Evolutionary conservation across 2,888 invertebrate genomes (phyloP).

Genomic region (Bruchidius siliquastri): DNA sequence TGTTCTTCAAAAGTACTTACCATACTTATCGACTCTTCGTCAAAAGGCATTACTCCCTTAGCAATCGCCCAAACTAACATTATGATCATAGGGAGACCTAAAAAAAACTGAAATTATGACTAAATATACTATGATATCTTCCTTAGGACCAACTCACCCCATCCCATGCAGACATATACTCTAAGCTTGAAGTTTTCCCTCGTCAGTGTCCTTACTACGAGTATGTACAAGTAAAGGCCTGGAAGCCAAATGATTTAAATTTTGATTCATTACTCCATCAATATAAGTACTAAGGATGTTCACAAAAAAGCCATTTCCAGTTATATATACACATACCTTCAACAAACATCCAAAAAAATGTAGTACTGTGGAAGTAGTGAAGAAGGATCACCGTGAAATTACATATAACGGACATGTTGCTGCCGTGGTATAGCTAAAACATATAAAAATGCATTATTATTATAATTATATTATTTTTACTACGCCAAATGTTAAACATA

Average conservation of each 20-base stretch:
- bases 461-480: too few relatives aligned
- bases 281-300: too few relatives aligned
- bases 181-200: conserved; percentile 80
- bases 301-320: background rate
- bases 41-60: background rate
- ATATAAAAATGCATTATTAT: background rate
- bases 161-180: conserved; percentile 77
- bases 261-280: too few relatives aligned
- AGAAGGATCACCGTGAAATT: conserved; percentile 72
- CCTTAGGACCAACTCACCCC: conserved; percentile 64
- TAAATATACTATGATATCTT: background rate
- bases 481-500: too few relatives aligned
- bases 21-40: background rate
- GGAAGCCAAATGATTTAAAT: conserved; percentile 38
- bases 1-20: background rate
- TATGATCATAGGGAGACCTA: background rate
- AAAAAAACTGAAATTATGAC: background rate
- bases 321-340: conserved; percentile 61
- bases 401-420: conserved; percentile 53
- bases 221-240: conserved; percentile 82
- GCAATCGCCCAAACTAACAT: background rate
- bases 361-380: conserved; percentile 88
- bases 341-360: conserved; percentile 98
- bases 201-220: conserved; percentile 82
- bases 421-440: background rate